Conservation (phyloP, 2,113 vertebrate genomes). For the Rhinoptilus africanus region DNA sequence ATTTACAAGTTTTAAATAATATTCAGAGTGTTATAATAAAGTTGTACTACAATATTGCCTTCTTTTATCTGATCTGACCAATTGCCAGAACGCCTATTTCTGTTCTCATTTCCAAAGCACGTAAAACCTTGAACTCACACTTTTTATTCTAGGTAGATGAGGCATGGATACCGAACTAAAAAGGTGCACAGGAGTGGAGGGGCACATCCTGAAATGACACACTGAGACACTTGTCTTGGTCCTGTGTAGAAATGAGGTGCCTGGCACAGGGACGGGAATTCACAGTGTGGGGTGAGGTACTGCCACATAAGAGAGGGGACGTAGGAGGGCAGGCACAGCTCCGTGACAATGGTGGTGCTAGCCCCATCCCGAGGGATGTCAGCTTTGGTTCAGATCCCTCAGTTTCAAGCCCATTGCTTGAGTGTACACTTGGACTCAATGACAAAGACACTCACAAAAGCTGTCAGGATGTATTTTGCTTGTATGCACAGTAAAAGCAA, state of each 20-base stretch:
- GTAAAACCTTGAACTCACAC: neutral
- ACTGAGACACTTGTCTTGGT: neutral
- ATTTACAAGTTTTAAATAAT: neutral
- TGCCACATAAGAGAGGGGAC: neutral
- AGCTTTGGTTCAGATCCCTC: neutral
- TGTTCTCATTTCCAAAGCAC: neutral
- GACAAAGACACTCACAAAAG: neutral
- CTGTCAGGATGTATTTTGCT: neutral
- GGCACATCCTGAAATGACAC: neutral
- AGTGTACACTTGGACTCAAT: neutral
- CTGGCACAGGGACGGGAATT: neutral
- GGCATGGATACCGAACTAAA: neutral
- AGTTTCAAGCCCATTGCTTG: neutral
- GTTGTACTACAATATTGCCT: neutral
- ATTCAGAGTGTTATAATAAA: neutral
- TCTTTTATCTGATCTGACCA: neutral
- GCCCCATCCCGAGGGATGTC: neutral
- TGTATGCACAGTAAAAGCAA: neutral
- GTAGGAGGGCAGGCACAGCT: neutral
- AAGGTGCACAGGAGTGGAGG: neutral
- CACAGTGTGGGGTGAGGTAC: neutral
- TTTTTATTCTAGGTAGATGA: neutral
- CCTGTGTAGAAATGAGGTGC: neutral
- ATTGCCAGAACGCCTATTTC: neutral
- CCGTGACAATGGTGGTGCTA: accelerated